These are phyloP conservation scores for Rhynchotus rufescens DNA, from an alignment of 2,797 vertebrate genomes.

Conservation along the genomic window DNA sequence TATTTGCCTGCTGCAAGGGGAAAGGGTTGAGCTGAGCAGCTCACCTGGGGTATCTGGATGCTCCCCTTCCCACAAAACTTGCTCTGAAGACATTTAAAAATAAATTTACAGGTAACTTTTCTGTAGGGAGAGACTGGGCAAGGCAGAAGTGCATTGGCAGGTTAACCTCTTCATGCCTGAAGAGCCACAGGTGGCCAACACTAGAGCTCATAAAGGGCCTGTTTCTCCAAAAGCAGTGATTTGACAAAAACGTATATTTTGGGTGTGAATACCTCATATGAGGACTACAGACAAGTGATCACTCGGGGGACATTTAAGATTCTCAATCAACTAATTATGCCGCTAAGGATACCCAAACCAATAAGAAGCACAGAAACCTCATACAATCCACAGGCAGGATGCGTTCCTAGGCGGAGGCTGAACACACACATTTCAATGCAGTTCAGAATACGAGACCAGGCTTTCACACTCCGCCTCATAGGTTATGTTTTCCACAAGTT, in stretches of 20 bases:
- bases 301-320: neutral
- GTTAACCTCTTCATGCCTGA: neutral
- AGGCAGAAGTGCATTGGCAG: neutral
- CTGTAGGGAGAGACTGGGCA: constrained; percentile 7
- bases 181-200: accelerated
- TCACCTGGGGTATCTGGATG: constrained; percentile 81
- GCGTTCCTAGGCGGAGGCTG: neutral
- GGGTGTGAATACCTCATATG: neutral
- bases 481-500: neutral
- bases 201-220: neutral
- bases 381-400: neutral
- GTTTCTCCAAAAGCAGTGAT: neutral
- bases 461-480: neutral
- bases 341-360: neutral
- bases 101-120: constrained; percentile 48
- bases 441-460: neutral
- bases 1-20: constrained; percentile 86
- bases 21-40: constrained; percentile 80
- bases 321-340: neutral
- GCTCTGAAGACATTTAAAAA: constrained; percentile 50
- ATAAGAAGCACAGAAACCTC: neutral
- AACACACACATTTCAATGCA: neutral
- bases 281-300: neutral
- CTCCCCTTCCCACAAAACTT: constrained; percentile 58
- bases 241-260: neutral